phyloP scores from a whole-genome alignment of 2,797 vertebrate genomes.

The Spea hammondii region DNA sequence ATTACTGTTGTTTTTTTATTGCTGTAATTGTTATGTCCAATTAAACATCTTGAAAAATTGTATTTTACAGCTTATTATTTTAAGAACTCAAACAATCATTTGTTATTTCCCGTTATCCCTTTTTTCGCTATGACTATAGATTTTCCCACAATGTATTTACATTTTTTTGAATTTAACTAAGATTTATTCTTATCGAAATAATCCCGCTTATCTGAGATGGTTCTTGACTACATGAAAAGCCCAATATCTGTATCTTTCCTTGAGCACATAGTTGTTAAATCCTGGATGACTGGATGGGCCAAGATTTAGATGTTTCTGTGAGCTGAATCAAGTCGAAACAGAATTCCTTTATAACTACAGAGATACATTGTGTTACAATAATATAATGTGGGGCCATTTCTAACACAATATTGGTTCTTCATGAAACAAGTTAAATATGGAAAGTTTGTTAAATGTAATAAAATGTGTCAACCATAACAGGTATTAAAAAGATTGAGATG shows the following conservation, averaged over 20 bases:
- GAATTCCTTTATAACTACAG: background rate
- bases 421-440: background rate
- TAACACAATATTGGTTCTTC: background rate
- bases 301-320: constrained; percentile 22
- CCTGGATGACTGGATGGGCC: constrained; percentile 6
- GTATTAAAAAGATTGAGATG: no score
- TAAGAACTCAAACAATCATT: background rate
- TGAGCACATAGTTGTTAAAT: constrained; percentile 24
- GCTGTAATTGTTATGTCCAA: no score
- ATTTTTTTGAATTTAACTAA: background rate
- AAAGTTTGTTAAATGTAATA: background rate
- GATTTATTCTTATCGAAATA: constrained; percentile 10
- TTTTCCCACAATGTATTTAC: constrained; percentile 10
- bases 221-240: constrained; percentile 13
- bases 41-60: no score
- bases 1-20: no score
- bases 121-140: background rate
- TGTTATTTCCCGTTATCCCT: background rate
- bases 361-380: constrained; percentile 6
- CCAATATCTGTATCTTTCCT: constrained; percentile 14
- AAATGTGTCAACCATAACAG: background rate
- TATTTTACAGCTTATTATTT: background rate
- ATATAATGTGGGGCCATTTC: background rate
- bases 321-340: constrained; percentile 4
- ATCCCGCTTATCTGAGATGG: constrained; percentile 13